These are phyloP conservation scores for Epinotia ramella DNA, from an alignment of 2,888 invertebrate genomes.

Conservation along the genomic window DNA sequence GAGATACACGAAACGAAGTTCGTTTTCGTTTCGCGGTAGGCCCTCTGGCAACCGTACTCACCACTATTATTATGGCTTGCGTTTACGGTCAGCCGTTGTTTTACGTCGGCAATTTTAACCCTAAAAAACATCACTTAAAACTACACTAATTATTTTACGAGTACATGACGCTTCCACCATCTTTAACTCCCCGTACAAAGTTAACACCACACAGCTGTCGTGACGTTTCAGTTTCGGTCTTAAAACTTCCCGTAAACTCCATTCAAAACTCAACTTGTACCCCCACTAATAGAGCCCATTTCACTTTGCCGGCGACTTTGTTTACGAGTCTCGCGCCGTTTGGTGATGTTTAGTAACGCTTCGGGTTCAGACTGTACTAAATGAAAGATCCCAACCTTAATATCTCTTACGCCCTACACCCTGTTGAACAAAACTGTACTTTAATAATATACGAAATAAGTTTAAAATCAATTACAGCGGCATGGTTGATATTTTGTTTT, in stretches of 20 bases:
- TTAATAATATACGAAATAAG: not conserved
- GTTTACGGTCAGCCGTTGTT: too few relatives aligned
- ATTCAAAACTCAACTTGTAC: slow-evolving; percentile 17
- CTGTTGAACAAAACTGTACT: slow-evolving; percentile 2
- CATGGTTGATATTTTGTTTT: not conserved
- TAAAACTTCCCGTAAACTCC: slow-evolving; percentile 36
- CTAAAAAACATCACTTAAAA: too few relatives aligned
- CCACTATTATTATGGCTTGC: too few relatives aligned
- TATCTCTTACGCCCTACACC: not conserved
- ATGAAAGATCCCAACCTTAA: slow-evolving; percentile 31
- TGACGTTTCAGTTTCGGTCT: slow-evolving; percentile 45
- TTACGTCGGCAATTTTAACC: too few relatives aligned
- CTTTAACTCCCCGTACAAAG: slow-evolving; percentile 35
- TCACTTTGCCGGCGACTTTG: slow-evolving; percentile 22
- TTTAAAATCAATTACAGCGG: not conserved
- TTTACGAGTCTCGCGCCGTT: slow-evolving; percentile 43
- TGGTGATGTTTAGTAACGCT: slow-evolving; percentile 45
- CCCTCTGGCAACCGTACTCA: too few relatives aligned
- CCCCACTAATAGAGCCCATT: slow-evolving; percentile 21
- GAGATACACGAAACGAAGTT: too few relatives aligned
- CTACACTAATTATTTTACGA: too few relatives aligned
- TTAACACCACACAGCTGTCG: slow-evolving; percentile 45
- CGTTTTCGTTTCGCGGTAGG: too few relatives aligned
- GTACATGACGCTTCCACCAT: slow-evolving; percentile 10
- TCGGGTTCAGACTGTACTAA: slow-evolving; percentile 44